Base-by-base conservation (phyloP, 2,888 invertebrate genomes). In the Troides aeacus region DNA sequence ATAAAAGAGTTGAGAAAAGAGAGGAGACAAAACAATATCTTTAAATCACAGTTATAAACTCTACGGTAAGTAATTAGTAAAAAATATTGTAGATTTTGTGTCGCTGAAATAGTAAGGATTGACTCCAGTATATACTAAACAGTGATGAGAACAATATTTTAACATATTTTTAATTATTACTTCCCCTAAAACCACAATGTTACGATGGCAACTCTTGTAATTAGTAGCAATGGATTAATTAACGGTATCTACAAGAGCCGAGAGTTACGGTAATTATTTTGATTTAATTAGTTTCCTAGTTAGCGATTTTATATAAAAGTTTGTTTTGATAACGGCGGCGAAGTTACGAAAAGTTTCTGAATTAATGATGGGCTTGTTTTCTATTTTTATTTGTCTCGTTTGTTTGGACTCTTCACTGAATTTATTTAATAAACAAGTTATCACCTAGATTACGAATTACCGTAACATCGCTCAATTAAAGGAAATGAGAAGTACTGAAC, bases 221-320 rank as follows among this genome's bases (percentile, higher is more conserved):
- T 69, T 69, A 64, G 64, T 24, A 46, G 60, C 56, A 69, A 69
- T 61, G 61, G n/a, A 64, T 69, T 64, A 69, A 69, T 69, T 69
- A 60, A 64, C 39, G 59, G 50, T 63, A 17, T 58, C 18, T 60
- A 23, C 57, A 61, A 64, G 64, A 60, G 17, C 53, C 61, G 42
- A 61, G 64, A 61, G 64, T 53, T 56, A 64, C 39, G 60, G 17
- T 64, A 60, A 69, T 61, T 64, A 64, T 69, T 64, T 64, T 69
- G 64, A 64, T 64, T 69, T 69, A 61, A 69, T 69, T 69, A 69
- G 24, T 64, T 69, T 42, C 53, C 59, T 68, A 63, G 64, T 64
- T 64, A 64, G 60, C 24, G 21, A 53, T 50, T 62, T 68, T 53
- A 42, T 60, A 53, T 68, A 24, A 64, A 67, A 69, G 57, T 69